A percentile compares a stretch with the other conserved stretches of the same genome.
phyloP scores from a whole-genome alignment of 2,888 invertebrate species.

The Stenurella melanura region DNA sequence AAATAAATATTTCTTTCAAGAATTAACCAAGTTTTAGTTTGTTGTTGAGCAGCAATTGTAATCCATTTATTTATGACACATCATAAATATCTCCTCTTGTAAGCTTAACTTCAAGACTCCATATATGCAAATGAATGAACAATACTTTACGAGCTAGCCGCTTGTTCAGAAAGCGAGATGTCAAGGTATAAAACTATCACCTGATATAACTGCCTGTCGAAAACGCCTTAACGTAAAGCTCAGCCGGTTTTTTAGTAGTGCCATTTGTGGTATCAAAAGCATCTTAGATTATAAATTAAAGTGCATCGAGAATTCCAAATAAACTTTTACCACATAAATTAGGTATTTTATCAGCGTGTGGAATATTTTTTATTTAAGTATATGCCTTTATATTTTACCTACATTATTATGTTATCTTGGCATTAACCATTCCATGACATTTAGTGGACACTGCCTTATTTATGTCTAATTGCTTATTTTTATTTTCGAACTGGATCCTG shows the following conservation, averaged over 20 bases:
- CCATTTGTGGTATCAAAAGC: conserved; percentile 15
- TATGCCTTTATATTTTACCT: conserved; percentile 59
- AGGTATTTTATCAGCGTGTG: conserved; percentile 62
- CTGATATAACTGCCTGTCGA: conserved; percentile 70
- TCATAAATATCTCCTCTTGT: conserved; percentile 16
- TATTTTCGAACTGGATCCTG: conserved; percentile 34
- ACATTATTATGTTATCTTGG: conserved; percentile 69
- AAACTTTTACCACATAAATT: conserved; percentile 58
- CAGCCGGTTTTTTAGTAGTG: conserved; percentile 12
- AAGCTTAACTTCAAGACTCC: conserved; percentile 39
- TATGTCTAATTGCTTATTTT: conserved; percentile 49
- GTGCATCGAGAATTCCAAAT: conserved; percentile 59
- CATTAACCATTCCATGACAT: conserved; percentile 61
- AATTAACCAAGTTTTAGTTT: background rate
- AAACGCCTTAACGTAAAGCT: conserved; percentile 57
- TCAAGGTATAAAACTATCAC: conserved; percentile 71
- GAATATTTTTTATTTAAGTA: conserved; percentile 41
- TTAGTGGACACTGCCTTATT: conserved; percentile 61
- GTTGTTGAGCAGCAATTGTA: conserved; percentile 11
- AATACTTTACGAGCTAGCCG: conserved; percentile 51
- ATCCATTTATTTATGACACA: conserved; percentile 15
- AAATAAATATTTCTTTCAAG: too few species aligned
- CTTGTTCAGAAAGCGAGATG: conserved; percentile 56
- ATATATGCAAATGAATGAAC: conserved; percentile 51
- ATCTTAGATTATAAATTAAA: conserved; percentile 65